Conservation (phyloP, 1,140 invertebrate species). For the Mylabris phalerata region DNA sequence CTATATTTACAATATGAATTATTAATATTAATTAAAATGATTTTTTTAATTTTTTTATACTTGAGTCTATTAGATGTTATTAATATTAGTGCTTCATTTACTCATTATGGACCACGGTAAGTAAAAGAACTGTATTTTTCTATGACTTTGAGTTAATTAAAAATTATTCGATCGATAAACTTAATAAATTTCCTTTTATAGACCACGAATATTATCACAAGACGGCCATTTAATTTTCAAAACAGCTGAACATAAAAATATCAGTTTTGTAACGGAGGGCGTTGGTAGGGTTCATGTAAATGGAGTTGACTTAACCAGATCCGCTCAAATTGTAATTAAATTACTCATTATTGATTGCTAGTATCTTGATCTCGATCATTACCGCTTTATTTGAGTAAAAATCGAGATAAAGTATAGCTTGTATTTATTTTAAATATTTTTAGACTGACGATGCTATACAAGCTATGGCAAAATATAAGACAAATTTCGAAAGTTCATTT, state of each 20-base stretch:
- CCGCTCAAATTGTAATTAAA: constrained; percentile 44
- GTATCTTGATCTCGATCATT: too few species aligned
- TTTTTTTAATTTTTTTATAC: too few species aligned
- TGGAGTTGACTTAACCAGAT: constrained; percentile 49
- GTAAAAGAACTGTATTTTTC: too few species aligned
- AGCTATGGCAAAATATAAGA: constrained; percentile 42
- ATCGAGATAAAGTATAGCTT: too few species aligned
- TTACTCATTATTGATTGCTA: constrained; percentile 1
- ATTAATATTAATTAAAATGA: too few species aligned
- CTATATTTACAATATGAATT: too few species aligned
- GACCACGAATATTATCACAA: constrained; percentile 54
- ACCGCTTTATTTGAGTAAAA: too few species aligned
- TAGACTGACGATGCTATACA: constrained; percentile 41
- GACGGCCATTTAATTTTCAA: constrained; percentile 60
- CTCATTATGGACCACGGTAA: too few species aligned
- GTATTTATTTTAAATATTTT: constrained; percentile 18
- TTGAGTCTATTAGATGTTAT: too few species aligned
- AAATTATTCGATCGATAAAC: background rate
- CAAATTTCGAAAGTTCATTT: constrained; percentile 14
- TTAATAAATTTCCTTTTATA: constrained; percentile 28
- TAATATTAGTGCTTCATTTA: too few species aligned
- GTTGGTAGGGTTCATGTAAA: constrained; percentile 55
- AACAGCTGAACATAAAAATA: constrained; percentile 55
- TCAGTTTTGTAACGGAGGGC: constrained; percentile 55
- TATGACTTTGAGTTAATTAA: too few species aligned